Conservation (phyloP, 1,140 invertebrate genomes). For the Drosophila subobscura region DNA sequence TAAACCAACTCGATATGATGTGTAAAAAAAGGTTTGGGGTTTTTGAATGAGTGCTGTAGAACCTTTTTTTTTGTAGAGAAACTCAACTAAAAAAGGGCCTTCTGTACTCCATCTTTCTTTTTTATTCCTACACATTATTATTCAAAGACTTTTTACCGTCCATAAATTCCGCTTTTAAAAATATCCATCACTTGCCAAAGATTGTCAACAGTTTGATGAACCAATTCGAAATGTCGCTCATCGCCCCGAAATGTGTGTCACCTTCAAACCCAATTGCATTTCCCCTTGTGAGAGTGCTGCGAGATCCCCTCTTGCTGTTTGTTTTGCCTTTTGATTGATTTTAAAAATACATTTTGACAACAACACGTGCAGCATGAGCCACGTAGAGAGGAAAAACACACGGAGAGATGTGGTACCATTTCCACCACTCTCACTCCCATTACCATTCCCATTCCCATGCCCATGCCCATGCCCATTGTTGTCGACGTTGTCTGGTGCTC, state of each 20-base stretch:
- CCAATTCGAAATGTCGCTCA: constrained; percentile 46
- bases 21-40: background rate
- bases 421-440: constrained; percentile 10
- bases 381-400: constrained; percentile 17
- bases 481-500: constrained; percentile 3
- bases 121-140: background rate
- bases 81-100: too few relatives aligned
- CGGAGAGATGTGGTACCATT: constrained; percentile 11
- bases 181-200: constrained; percentile 9
- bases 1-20: too few relatives aligned
- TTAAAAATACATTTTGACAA: constrained; percentile 71
- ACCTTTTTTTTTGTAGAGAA: too few relatives aligned
- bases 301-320: constrained; percentile 1
- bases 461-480: constrained; percentile 17
- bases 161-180: background rate
- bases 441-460: constrained; percentile 4
- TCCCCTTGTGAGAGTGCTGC: constrained; percentile 6
- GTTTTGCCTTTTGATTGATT: constrained; percentile 66
- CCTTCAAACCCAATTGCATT: constrained; percentile 36
- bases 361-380: constrained; percentile 60
- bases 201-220: constrained; percentile 53
- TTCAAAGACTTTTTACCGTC: too few relatives aligned
- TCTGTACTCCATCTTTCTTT: too few relatives aligned
- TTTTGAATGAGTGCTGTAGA: too few relatives aligned
- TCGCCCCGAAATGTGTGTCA: constrained; percentile 21